phyloP scores from a whole-genome alignment of 1,140 invertebrate genomes.

The Tetraneura akinire region DNA sequence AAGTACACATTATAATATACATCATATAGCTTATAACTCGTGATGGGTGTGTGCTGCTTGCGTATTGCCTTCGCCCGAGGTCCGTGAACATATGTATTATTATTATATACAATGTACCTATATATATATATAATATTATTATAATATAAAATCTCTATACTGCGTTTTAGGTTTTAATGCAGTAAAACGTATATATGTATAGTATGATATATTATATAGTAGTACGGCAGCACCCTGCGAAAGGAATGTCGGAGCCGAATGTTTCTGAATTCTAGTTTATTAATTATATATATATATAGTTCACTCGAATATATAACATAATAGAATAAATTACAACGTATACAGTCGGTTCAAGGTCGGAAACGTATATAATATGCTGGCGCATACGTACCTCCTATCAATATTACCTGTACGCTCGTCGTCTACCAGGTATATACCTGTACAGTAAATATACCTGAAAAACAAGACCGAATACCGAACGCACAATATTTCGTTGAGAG shows the following conservation, averaged over 20 bases:
- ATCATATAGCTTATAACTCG: no score
- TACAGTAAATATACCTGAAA: not conserved
- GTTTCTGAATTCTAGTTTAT: constrained; percentile 31
- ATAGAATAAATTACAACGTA: constrained; percentile 26
- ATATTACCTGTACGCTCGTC: no score
- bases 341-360: constrained; percentile 19
- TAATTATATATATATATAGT: constrained; percentile 38
- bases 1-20: no score
- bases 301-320: not conserved
- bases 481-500: not conserved
- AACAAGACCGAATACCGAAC: constrained; percentile 7
- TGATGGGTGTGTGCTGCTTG: no score
- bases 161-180: not conserved
- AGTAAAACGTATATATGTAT: not conserved
- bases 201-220: not conserved
- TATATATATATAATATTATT: no score
- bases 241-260: not conserved
- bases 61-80: no score
- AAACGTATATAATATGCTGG: not conserved
- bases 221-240: not conserved
- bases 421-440: no score
- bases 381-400: no score
- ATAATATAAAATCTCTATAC: not conserved
- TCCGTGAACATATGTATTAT: no score
- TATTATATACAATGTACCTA: not conserved